Evolutionary conservation across 2,113 vertebrate genomes (phyloP).

Genomic region (Catharus fuscescens): DNA sequence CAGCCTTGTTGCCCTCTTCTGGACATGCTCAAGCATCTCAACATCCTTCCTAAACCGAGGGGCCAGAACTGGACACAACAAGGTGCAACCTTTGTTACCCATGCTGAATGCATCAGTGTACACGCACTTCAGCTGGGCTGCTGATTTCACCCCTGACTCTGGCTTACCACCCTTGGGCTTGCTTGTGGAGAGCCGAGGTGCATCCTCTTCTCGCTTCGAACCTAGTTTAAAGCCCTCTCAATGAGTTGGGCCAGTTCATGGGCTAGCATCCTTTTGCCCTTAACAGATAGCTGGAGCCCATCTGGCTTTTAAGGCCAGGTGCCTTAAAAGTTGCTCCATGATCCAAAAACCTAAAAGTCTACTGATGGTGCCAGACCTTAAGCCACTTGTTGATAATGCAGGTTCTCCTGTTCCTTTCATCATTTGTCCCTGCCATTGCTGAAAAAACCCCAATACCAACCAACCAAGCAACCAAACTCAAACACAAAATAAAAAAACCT

Average conservation of each 20-base stretch:
- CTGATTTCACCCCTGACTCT: background rate
- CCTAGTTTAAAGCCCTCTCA: background rate
- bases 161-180: background rate
- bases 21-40: background rate
- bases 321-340: background rate
- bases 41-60: background rate
- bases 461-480: background rate
- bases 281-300: background rate
- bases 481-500: background rate
- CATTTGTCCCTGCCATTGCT: background rate
- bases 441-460: background rate
- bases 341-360: background rate
- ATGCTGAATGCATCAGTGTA: background rate
- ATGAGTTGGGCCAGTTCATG: accelerated
- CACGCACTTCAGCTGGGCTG: background rate
- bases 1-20: background rate
- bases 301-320: background rate
- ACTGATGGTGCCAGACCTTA: background rate
- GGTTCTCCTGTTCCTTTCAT: background rate
- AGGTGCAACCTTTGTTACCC: background rate
- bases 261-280: background rate
- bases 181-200: background rate
- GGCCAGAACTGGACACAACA: background rate
- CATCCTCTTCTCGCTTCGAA: background rate
- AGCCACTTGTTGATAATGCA: background rate